Percentiles rank a stretch among this genome's conserved stretches.
Conservation (phyloP, 2,888 invertebrate genomes). For the Drosophila macrospina region DNA sequence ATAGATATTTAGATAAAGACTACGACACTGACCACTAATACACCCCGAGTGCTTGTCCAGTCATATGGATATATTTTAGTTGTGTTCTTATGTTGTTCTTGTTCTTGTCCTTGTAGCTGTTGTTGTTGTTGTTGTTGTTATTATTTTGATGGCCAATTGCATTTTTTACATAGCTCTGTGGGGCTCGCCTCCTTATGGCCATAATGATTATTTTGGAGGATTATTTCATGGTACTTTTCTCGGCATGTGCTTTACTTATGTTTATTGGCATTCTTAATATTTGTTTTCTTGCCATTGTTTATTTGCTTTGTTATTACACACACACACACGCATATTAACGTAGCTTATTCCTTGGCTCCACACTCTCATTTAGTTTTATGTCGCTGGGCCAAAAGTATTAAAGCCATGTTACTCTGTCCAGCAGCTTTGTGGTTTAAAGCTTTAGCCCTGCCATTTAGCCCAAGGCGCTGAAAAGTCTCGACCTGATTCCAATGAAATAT, state of each 20-base stretch:
- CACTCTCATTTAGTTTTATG: conserved; percentile 57
- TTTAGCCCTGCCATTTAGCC: conserved; percentile 22
- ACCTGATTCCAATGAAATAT: conserved; percentile 33
- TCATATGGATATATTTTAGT: conserved; percentile 53
- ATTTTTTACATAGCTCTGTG: conserved; percentile 70
- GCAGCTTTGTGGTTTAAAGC: conserved; percentile 28
- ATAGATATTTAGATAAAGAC: conserved; percentile 60
- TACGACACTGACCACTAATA: conserved; percentile 47
- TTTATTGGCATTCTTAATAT: conserved; percentile 79
- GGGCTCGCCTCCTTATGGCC: conserved; percentile 58
- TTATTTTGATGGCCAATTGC: conserved; percentile 70
- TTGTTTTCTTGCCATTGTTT: conserved; percentile 69
- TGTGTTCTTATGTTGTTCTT: conserved; percentile 41
- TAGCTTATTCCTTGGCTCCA: conserved; percentile 2
- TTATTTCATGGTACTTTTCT: conserved; percentile 59
- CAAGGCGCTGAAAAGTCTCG: conserved; percentile 23
- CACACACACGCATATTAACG: conserved; percentile 14
- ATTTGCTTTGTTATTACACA: conserved; percentile 53
- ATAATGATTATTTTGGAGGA: conserved; percentile 78
- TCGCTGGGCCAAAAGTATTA: conserved; percentile 32
- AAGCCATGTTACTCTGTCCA: conserved; percentile 26
- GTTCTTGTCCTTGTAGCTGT: conserved; percentile 27
- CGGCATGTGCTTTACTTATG: conserved; percentile 56
- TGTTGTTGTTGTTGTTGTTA: conserved; percentile 33
- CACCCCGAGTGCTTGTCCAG: conserved; percentile 50